Evolutionary conservation across 2,888 invertebrate species (phyloP).

Genomic region (Cheilosia scutellata): DNA sequence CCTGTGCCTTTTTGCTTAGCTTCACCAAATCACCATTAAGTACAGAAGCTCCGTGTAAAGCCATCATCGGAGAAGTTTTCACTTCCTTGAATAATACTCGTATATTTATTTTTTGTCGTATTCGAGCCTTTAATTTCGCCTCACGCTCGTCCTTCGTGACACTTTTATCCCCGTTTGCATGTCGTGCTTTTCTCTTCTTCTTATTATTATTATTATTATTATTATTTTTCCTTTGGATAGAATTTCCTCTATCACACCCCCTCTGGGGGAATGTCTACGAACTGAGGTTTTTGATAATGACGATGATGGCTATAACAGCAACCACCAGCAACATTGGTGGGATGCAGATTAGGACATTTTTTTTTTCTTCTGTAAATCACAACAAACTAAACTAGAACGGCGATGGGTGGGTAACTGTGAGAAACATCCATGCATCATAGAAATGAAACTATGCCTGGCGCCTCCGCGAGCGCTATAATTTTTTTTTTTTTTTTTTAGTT

Average conservation of each 20-base stretch:
- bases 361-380: conserved; percentile 39
- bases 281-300: conserved; percentile 33
- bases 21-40: conserved; percentile 34
- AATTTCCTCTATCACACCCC: conserved; percentile 33
- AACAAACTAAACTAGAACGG: conserved; percentile 69
- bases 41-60: conserved; percentile 53
- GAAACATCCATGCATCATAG: conserved; percentile 27
- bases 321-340: conserved; percentile 40
- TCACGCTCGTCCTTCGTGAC: conserved; percentile 62
- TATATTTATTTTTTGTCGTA: conserved; percentile 16
- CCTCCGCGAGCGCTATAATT: conserved; percentile 39
- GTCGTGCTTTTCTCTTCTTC: conserved; percentile 52
- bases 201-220: too few relatives aligned
- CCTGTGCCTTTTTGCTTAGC: neutral
- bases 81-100: conserved; percentile 29
- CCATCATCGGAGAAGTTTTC: conserved; percentile 25
- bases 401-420: conserved; percentile 12
- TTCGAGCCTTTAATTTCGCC: conserved; percentile 51
- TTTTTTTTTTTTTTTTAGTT: conserved; percentile 4
- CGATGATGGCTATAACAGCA: conserved; percentile 26
- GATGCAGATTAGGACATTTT: conserved; percentile 53
- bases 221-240: conserved; percentile 56
- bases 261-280: conserved; percentile 57
- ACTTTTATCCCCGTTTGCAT: conserved; percentile 52
- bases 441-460: conserved; percentile 60